Percentiles rank a stretch among this genome's conserved stretches.
phyloP scores from a whole-genome alignment of 2,888 invertebrate species.

The Zygaena filipendulae region DNA sequence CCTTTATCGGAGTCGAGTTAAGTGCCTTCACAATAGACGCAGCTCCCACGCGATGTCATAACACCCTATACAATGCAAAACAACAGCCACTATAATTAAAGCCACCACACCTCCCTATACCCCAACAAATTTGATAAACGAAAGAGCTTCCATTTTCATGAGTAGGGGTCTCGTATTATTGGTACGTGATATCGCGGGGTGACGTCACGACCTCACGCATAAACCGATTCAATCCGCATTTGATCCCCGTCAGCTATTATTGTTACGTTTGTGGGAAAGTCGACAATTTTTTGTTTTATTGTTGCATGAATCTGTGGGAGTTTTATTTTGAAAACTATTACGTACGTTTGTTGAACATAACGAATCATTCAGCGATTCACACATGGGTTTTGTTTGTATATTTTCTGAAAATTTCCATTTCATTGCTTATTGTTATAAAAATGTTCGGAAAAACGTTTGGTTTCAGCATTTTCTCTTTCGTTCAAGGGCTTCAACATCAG shows the following conservation, averaged over 20 bases:
- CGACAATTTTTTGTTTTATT: constrained; percentile 54
- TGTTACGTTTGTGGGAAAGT: constrained; percentile 60
- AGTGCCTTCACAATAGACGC: constrained; percentile 58
- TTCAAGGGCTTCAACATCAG: no score
- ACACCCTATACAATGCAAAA: constrained; percentile 41
- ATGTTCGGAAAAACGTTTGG: no score
- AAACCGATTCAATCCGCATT: constrained; percentile 47
- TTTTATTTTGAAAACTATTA: constrained; percentile 56
- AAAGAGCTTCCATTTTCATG: constrained; percentile 5
- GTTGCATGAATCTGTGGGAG: constrained; percentile 64
- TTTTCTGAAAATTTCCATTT: no score
- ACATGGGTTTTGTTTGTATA: no score
- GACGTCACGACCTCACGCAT: constrained; percentile 35
- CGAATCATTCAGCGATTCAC: no score
- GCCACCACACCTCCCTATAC: constrained; percentile 17
- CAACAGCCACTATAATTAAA: constrained; percentile 24
- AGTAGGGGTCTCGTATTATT: constrained; percentile 25
- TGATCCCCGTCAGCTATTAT: constrained; percentile 49
- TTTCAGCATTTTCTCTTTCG: no score
- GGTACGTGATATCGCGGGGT: constrained; percentile 27
- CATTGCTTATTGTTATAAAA: no score
- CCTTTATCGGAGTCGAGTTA: constrained; percentile 59
- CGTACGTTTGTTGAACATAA: no score
- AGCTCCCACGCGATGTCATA: constrained; percentile 65
- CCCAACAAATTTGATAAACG: constrained; percentile 5